Conservation (phyloP, 2,888 invertebrate genomes). For the Myopa tessellatipennis region DNA sequence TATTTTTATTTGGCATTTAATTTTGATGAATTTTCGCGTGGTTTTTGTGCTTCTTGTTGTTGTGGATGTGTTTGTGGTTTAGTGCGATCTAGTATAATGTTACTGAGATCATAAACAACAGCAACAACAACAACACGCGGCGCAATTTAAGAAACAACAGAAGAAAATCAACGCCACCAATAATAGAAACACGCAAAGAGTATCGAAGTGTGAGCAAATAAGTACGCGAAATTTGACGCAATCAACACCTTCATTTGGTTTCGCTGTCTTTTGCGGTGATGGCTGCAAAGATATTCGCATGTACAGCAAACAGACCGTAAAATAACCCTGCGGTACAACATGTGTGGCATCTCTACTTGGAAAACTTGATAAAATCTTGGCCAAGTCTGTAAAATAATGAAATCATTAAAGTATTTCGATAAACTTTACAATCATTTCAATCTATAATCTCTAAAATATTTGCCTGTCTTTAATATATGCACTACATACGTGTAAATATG, state of each 20-base stretch:
- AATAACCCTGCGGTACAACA: not conserved
- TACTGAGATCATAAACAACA: not conserved
- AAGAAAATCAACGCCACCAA: not conserved
- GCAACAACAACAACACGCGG: not conserved
- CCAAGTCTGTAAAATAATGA: too few species aligned
- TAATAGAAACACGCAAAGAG: not conserved
- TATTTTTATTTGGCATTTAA: too few species aligned
- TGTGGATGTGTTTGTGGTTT: not conserved
- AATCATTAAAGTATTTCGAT: too few species aligned
- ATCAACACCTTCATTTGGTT: slow-evolving; percentile 5
- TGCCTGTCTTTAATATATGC: too few species aligned
- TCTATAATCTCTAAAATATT: too few species aligned
- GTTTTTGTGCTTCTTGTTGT: not conserved
- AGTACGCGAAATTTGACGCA: not conserved
- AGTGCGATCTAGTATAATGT: not conserved
- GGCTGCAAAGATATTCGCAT: not conserved
- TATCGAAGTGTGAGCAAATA: not conserved
- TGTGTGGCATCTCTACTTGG: too few species aligned
- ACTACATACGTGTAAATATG: not conserved
- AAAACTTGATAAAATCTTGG: too few species aligned
- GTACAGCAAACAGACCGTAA: not conserved
- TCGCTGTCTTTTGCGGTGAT: not conserved
- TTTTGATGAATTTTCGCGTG: too few species aligned
- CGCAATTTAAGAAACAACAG: too few species aligned
- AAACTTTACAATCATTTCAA: not conserved